These are phyloP conservation scores for Gadopsis bispinosus DNA, from an alignment of 2,797 vertebrate genomes.

Conservation along the genomic window DNA sequence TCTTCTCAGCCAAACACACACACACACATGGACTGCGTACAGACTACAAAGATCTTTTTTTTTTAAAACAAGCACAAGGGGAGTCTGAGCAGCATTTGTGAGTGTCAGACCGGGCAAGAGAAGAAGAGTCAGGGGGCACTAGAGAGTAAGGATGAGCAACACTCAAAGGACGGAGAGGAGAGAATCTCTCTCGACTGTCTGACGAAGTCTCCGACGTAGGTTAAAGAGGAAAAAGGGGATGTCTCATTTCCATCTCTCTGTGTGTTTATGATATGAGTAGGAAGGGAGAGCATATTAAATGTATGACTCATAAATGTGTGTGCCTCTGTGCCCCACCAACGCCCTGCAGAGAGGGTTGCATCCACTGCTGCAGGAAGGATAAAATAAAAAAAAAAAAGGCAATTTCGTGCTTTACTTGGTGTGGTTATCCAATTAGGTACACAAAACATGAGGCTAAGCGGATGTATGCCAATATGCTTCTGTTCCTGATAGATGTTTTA, in stretches of 20 bases:
- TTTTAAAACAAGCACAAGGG: constrained; percentile 6
- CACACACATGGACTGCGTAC: background rate
- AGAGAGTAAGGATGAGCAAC: constrained; percentile 48
- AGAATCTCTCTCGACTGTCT: constrained; percentile 54
- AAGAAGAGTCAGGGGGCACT: constrained; percentile 49
- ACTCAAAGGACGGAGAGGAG: constrained; percentile 58
- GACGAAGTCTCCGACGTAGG: constrained; percentile 53
- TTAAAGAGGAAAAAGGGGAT: constrained; percentile 54
- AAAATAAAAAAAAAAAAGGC: constrained; percentile 69
- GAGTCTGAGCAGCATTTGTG: constrained; percentile 54
- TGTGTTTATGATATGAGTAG: constrained; percentile 81
- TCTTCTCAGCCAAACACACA: constrained; percentile 60
- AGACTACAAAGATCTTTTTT: constrained; percentile 12
- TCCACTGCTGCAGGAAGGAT: constrained; percentile 76
- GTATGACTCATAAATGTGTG: constrained; percentile 85
- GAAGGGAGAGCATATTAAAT: constrained; percentile 82
- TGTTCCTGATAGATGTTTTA: constrained; percentile 77
- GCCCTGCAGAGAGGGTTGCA: constrained; percentile 79
- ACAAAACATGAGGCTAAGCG: constrained; percentile 81
- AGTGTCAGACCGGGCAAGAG: constrained; percentile 50
- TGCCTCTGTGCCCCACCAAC: constrained; percentile 78
- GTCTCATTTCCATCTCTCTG: constrained; percentile 72
- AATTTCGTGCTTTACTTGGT: constrained; percentile 85
- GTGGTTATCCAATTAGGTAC: constrained; percentile 86
- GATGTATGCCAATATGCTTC: constrained; percentile 78